Percentiles rank a stretch among this genome's conserved stretches.
phyloP scores from a whole-genome alignment of 2,888 invertebrate species.

The Drosophila mimica region DNA sequence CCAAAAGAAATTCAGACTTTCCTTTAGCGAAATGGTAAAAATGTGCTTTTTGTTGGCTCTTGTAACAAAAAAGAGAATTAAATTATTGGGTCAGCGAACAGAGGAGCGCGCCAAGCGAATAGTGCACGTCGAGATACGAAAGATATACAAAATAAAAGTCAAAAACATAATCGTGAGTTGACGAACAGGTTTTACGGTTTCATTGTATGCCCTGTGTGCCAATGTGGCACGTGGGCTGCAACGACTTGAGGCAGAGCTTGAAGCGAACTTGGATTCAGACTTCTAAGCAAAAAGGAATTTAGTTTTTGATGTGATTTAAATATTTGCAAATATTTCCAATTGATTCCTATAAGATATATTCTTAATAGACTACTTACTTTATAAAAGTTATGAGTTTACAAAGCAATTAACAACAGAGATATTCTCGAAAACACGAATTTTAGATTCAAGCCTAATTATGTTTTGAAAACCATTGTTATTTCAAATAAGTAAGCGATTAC shows the following conservation, averaged over 20 bases:
- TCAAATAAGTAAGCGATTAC: background rate
- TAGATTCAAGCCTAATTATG: background rate
- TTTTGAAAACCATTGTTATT: background rate
- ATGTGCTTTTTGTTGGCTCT: conserved; percentile 16
- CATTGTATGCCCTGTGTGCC: conserved; percentile 42
- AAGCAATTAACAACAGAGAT: background rate
- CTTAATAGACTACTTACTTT: background rate
- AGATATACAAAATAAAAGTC: conserved; percentile 57
- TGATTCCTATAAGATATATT: background rate
- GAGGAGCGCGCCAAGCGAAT: conserved; percentile 47
- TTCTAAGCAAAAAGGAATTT: background rate
- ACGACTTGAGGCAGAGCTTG: background rate
- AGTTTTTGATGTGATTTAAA: background rate
- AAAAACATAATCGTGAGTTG: conserved; percentile 71
- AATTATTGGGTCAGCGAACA: conserved; percentile 74
- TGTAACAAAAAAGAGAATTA: conserved; percentile 40
- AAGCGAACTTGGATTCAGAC: background rate
- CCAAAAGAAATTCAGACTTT: conserved; percentile 56
- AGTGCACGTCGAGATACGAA: conserved; percentile 62
- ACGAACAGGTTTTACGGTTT: conserved; percentile 76
- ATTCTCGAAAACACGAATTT: background rate
- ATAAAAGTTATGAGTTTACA: background rate
- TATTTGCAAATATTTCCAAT: background rate
- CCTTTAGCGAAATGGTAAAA: conserved; percentile 58
- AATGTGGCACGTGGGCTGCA: conserved; percentile 27